These are phyloP conservation scores for Phoenicopterus ruber DNA, from an alignment of 2,113 vertebrate genomes.

Conservation along the genomic window DNA sequence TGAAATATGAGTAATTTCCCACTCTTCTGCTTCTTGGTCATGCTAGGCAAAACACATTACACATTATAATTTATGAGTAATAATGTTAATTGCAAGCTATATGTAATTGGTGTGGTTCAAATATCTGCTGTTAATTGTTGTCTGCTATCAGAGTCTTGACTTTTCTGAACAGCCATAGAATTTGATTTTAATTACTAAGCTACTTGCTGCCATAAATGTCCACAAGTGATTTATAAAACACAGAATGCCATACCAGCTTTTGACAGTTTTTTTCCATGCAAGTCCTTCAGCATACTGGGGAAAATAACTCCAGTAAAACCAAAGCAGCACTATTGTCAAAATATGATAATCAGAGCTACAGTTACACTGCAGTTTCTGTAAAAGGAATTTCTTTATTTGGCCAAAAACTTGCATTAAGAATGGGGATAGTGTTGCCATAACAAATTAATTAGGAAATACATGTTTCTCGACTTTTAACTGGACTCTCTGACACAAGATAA, in stretches of 20 bases:
- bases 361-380: neutral
- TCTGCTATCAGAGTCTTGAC: neutral
- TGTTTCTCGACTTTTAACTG: conserved; percentile 4
- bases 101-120: conserved; percentile 36
- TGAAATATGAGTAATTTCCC: neutral
- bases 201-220: conserved; percentile 35
- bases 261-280: neutral
- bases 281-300: neutral
- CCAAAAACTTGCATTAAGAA: neutral
- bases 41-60: conserved; percentile 34
- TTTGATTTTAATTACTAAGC: conserved; percentile 60
- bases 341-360: neutral
- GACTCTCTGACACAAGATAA: neutral
- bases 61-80: conserved; percentile 38
- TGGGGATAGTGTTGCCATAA: neutral
- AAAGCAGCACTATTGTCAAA: neutral
- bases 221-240: conserved; percentile 38
- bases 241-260: neutral
- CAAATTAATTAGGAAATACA: conserved; percentile 50
- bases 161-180: neutral
- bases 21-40: neutral
- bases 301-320: neutral
- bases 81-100: conserved; percentile 52
- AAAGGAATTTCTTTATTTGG: neutral
- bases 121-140: conserved; percentile 10